Conservation (phyloP, 2,113 vertebrate species). For the Panthera uncia region DNA sequence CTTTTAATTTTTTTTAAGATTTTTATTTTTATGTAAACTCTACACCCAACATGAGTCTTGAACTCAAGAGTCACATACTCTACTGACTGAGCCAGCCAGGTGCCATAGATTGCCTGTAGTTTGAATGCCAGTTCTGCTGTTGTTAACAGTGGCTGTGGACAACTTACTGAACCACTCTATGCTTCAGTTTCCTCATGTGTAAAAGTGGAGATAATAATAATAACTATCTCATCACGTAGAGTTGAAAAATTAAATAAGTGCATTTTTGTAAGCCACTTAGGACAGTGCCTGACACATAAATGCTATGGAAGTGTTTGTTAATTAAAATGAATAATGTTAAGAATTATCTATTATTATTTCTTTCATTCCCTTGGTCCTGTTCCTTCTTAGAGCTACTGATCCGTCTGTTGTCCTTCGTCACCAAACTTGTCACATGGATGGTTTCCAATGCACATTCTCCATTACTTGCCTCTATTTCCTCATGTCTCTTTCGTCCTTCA, state of each 20-base stretch:
- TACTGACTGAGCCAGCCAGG: neutral
- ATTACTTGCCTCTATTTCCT: neutral
- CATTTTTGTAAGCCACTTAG: neutral
- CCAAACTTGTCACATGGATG: neutral
- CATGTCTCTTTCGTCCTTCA: neutral
- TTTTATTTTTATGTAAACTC: neutral
- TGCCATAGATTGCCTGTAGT: neutral
- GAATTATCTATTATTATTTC: neutral
- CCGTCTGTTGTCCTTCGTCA: neutral
- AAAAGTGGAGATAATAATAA: neutral
- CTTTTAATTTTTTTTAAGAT: neutral
- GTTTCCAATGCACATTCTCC: neutral
- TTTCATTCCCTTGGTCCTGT: neutral
- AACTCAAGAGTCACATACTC: neutral
- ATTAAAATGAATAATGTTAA: neutral
- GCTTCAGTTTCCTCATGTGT: neutral
- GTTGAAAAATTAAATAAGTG: neutral
- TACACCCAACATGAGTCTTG: neutral
- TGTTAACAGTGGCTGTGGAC: neutral
- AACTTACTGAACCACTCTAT: neutral
- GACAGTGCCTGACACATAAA: neutral
- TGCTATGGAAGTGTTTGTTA: neutral
- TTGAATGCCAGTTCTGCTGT: neutral
- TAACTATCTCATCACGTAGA: neutral
- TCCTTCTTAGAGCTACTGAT: neutral